A percentile compares a stretch with the other conserved stretches of the same genome.
Evolutionary conservation across 2,797 vertebrate species (phyloP).

Genomic region (Darevskia mixta): DNA sequence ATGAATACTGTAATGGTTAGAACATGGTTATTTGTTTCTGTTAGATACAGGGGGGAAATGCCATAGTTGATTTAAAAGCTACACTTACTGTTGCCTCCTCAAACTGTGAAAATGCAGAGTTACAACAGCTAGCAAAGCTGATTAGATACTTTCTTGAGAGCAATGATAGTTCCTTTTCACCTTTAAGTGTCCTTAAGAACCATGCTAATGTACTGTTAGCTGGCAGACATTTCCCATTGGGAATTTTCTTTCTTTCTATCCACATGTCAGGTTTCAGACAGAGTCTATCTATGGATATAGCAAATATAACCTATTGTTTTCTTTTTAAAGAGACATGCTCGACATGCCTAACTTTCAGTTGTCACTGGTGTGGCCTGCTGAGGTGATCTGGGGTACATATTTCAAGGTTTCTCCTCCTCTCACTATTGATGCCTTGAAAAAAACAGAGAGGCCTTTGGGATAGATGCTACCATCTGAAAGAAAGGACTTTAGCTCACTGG

Average conservation of each 20-base stretch:
- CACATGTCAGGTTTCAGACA: not conserved
- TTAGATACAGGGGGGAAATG: not conserved
- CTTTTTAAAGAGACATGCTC: no score
- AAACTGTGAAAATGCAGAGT: not conserved
- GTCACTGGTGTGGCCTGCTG: no score
- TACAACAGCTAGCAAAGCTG: not conserved
- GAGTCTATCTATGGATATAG: not conserved
- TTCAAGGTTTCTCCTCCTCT: not conserved
- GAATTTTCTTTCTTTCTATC: not conserved
- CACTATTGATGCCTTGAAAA: not conserved
- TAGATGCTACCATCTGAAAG: not conserved
- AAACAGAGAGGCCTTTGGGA: not conserved
- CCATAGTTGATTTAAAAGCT: not conserved
- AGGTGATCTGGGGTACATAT: no score
- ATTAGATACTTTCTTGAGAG: not conserved
- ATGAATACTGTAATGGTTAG: not conserved
- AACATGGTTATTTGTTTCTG: not conserved
- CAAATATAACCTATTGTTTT: not conserved
- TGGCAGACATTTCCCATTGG: not conserved
- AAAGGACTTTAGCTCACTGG: not conserved
- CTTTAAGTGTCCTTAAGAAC: not conserved
- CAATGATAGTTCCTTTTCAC: not conserved
- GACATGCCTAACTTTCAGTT: no score
- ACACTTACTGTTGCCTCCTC: not conserved
- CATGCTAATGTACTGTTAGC: not conserved